Base-by-base conservation (phyloP, 2,113 vertebrate species). In the Gallinago media region DNA sequence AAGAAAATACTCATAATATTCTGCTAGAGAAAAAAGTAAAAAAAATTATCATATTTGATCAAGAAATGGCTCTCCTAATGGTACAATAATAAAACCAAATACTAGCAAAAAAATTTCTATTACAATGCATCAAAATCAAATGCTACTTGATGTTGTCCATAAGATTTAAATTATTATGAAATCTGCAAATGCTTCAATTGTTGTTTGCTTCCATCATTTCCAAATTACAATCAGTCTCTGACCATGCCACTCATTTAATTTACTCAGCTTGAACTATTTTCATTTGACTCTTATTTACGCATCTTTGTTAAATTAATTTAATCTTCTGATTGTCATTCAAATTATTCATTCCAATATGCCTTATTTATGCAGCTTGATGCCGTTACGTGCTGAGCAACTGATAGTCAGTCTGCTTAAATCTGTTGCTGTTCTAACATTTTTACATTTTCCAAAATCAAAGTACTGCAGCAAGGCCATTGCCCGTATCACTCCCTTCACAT, bases 261-360 rank as follows among this genome's bases (percentile, higher is more conserved):
- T 95, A 96, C 85, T 91, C 90, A 93, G 79, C 90, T 55, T 93
- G 68, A 96, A 90, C 38, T 81, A 71, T 81, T 96, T 93, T 92
- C 55, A 50, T 92, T 95, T 6, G 6, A 77, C 42, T 88, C 67
- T 79, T 92, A 50, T 49, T 94, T 90, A 92, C 1, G 61, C 90
- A 77, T 93, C 81, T 93, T 85, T 93, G 79, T 85, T 85, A 83
- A 93, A 90, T 95, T 75, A 86, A 94, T 94, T 96, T 85, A 73
- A 94, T 91, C 72, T 92, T 80, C 79, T 52, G 63, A 94, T 66
- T 95, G 82, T 77, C 95, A 95, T 77, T 93, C 85, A 92, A 95
- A 93, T 85, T 1, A 3, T 78, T 93, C 81, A 96, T n/a, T 40
- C 65, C 79, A 75, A 61, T 62, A 85, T 1, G 50, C 50, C 34